phyloP scores from a whole-genome alignment of 2,797 vertebrate species.

The Otus scops region DNA sequence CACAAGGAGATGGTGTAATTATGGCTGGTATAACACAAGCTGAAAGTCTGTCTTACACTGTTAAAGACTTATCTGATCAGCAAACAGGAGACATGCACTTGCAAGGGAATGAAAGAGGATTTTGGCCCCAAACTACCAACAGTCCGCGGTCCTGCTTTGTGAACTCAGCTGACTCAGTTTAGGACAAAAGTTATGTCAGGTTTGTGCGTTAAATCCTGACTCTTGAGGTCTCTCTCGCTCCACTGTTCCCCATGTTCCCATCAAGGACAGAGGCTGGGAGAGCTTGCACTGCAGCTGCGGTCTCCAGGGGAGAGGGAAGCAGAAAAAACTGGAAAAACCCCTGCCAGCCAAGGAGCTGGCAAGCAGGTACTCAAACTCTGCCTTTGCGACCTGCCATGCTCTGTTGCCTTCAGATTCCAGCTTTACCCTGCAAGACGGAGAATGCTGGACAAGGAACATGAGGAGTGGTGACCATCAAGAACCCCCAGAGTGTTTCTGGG shows the following conservation, averaged over 20 bases:
- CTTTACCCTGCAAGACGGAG: background rate
- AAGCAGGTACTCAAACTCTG: background rate
- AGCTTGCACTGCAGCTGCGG: background rate
- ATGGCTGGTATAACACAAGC: background rate
- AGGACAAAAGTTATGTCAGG: background rate
- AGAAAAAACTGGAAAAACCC: background rate
- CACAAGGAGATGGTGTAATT: background rate
- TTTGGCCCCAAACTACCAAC: background rate
- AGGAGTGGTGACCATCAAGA: background rate
- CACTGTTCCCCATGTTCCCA: background rate
- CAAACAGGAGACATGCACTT: background rate
- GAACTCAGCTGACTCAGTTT: background rate
- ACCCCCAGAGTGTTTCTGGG: background rate
- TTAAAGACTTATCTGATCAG: background rate
- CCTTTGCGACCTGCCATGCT: background rate
- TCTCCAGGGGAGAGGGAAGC: background rate
- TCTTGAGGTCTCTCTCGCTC: conserved; percentile 23
- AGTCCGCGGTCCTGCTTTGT: background rate
- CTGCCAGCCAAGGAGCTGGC: background rate
- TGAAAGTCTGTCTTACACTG: background rate
- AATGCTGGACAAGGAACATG: background rate
- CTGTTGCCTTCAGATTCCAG: background rate
- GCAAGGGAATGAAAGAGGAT: background rate
- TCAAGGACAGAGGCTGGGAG: background rate
- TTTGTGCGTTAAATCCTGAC: background rate